Evolutionary conservation across 2,888 invertebrate genomes (phyloP), one percentile per base, ranked within the genome.

Genomic region (Villa cingulata): DNA sequence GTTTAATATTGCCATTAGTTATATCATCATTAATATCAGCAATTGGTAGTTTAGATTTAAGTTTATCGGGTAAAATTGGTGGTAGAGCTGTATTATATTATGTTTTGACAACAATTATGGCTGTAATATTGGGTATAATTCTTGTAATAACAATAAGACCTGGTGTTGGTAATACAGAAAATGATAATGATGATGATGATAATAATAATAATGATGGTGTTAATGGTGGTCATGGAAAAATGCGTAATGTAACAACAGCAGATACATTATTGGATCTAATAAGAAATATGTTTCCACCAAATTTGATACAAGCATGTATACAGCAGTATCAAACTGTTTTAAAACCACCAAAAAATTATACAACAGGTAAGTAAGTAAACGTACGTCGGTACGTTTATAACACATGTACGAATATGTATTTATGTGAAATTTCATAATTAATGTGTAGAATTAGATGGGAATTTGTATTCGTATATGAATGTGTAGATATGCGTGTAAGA

Each of bases 261-360:
- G 84, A 84, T 60, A 82, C 82, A 1, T 70, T 84, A 43, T 68
- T 85, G 58, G 84, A 85, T 68, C 71, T 84, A 47, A 66, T 83
- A 51, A 75, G 81, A 64, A 89, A 89, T 63, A 78, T 89, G 67
- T 88, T 91, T 62, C 88, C 89, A 9, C 85, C 86, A 55, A 90
- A 90, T 70, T 70, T 90, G 52, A 77, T 84, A n/a, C 83, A 87
- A 62, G 87, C 88, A 5, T 80, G 83, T 51, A 76, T 86, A 51
- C 74, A 77, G 12, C 80, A 83, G 62, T 53, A 49, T 43, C 63
- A 66, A 37, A 70, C 70, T 3, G 53, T 57, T 37, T 53, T 70
- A 41, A 57, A 50, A 17, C 54, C 58, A 41, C 61, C 63, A 4
- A 48, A 57, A 47, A 53, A 52, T 27, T 57, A 59, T 49, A 50